A percentile compares a stretch with the other conserved stretches of the same genome.
phyloP scores from a whole-genome alignment of 1,140 invertebrate species.

The Coenobita brevimanus region DNA sequence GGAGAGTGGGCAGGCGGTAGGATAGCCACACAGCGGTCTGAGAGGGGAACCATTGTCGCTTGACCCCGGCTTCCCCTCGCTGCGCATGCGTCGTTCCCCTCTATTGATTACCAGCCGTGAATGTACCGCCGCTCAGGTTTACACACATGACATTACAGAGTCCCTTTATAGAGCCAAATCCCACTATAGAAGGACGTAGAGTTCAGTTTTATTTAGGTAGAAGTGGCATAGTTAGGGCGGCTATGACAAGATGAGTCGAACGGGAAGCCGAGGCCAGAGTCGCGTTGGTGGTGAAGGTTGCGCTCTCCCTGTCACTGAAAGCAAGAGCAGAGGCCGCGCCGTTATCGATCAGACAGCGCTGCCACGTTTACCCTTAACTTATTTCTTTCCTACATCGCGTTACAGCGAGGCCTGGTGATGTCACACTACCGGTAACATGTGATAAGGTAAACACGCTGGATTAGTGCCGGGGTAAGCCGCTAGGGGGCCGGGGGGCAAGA shows the following conservation, averaged over 20 bases:
- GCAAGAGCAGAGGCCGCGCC: slow-evolving; percentile 43
- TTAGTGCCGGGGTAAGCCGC: neutral
- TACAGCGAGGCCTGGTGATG: neutral
- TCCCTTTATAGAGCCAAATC: no score
- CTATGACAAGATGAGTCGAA: neutral
- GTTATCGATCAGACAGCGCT: slow-evolving; percentile 53
- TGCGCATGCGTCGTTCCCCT: slow-evolving; percentile 45
- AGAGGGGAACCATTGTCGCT: slow-evolving; percentile 63
- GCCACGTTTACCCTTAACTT: slow-evolving; percentile 31
- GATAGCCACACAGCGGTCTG: slow-evolving; percentile 62
- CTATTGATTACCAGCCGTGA: neutral
- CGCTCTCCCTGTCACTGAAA: slow-evolving; percentile 40
- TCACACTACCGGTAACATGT: neutral
- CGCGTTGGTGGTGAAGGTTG: neutral
- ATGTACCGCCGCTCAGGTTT: no score
- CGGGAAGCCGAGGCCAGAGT: slow-evolving; percentile 23
- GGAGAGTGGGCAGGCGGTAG: slow-evolving; percentile 59
- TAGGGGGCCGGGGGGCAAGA: no score
- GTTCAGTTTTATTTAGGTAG: neutral
- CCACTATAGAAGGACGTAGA: no score
- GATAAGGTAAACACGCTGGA: neutral
- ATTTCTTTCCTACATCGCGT: neutral
- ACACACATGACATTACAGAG: no score
- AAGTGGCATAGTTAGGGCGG: no score
- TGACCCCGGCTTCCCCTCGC: slow-evolving; percentile 62